Evolutionary conservation across 2,797 vertebrate species (phyloP), one percentile per base, ranked within the genome.

Genomic region (Clamator glandarius): DNA sequence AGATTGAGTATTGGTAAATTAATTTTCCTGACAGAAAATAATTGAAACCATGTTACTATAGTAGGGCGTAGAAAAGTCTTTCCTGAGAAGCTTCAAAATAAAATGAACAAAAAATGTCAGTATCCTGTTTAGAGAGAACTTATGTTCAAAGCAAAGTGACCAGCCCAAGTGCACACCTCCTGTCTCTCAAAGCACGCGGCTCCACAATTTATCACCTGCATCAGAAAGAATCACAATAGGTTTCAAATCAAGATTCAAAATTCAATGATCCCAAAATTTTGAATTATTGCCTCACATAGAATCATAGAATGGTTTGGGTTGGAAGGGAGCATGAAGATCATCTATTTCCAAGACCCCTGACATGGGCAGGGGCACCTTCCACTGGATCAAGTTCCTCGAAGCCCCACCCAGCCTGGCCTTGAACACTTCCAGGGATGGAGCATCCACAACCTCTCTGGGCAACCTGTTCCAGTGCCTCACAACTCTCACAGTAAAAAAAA

Each of bases 91-190:
- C 59, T 85, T 72, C 39, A 58, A 66, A 36, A 66, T 36, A 35
- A 86, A 69, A 51, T 63, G 68, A 26, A 17, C 6, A 55, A 48
- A 8, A 42, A 0, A 2, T 14, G 31, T 57, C 57, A 58, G 18
- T 58, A 21, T 33, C 2, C 0, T 57, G 7, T 59, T 57, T 69
- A 52, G 55, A 41, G 14, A 0, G 0, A 95, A n/a, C 20, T 50
- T 26, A 3, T 16, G 19, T 69, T 74, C 54, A 54, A 48, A 44
- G 20, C 4, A 2, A 80, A 76, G 59, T 31, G n/a, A 52, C 20
- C 31, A 9, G n/a, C 21, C 23, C 35, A 42, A 67, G 66, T 25
- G 14, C 11, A 66, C 14, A 18, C 10, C 17, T 90, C 39, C 44
- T 4, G 2, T 44, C 26, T 48, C 72, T 63, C 57, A 72, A 24